Base-by-base conservation (phyloP, 2,797 vertebrate genomes). In the Crossoptilon crossoptilon region DNA sequence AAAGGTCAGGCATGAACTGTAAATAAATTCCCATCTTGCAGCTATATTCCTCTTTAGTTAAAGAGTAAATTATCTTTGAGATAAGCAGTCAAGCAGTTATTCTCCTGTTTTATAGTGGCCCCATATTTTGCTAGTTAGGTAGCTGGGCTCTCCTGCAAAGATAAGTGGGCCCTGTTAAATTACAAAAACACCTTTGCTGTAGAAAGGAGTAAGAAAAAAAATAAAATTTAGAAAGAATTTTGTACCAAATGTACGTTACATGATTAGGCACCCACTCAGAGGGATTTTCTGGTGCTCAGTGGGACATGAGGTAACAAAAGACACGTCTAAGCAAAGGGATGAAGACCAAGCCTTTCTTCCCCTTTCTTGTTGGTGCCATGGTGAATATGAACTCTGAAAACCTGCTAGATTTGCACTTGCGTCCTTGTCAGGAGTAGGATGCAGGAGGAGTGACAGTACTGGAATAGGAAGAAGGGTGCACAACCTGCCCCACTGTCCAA, bases 1-100 rank as follows among this genome's bases (percentile, higher is more conserved):
- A 96, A 97, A 97, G 93, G 93, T 96, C 95, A 96, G 70, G 33
- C 78, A 87, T 55, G 86, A 87, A 56, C 64, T 63, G 88, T 93
- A 96, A 97, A 94, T 96, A 96, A 91, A 94, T 94, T 91, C 87
- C 37, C 19, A 72, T 91, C 94, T 92, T 6, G 14, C n/a, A 76
- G 78, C 37, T 68, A 71, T 80, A 64, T 64, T 62, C 86, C 56
- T 95, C 41, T 94, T 95, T 44, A 18, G 12, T 79, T 87, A 75
- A 49, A 90, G 9, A 85, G 80, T 93, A 93, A 96, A 95, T 96
- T 76, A 91, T 75, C 74, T 80, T 4, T 67, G 89, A 95, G 62
- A 91, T 90, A 85, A 95, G 66, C 33, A 86, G 66, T 55, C 22
- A 64, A 62, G 55, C 6, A 24, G 17, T 88, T 76, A 44, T 73